A percentile compares a stretch with the other conserved stretches of the same genome.
Conservation (phyloP, 1,140 invertebrate species). For the Drosophila funebris region DNA sequence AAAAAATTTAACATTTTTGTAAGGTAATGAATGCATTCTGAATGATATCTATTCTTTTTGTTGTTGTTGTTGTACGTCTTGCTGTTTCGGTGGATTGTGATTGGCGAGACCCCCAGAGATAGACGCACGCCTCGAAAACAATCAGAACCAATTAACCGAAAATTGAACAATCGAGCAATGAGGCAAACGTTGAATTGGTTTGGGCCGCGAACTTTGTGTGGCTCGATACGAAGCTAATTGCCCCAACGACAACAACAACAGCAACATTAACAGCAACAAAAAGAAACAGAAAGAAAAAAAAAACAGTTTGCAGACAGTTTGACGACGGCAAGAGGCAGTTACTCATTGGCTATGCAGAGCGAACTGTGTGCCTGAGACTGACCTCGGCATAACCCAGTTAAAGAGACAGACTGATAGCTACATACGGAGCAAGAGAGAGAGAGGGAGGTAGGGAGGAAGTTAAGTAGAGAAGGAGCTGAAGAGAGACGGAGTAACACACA, state of each 20-base stretch:
- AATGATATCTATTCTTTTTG: background rate
- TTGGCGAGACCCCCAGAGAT: background rate
- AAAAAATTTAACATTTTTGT: too few relatives aligned
- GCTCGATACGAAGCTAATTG: constrained; percentile 63
- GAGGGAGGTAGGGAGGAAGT: background rate
- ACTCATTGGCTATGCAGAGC: constrained; percentile 65
- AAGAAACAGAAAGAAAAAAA: background rate
- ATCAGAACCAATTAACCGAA: constrained; percentile 81
- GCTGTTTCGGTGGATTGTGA: background rate
- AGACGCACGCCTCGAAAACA: constrained; percentile 73
- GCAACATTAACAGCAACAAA: background rate
- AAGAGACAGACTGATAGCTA: background rate
- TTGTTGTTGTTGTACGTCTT: background rate
- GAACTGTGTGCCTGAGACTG: constrained; percentile 38
- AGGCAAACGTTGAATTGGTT: constrained; percentile 42
- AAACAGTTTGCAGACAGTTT: constrained; percentile 65
- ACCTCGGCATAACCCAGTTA: constrained; percentile 54
- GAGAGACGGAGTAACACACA: constrained; percentile 9
- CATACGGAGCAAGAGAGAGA: background rate
- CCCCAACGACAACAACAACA: constrained; percentile 53
- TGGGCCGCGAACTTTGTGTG: constrained; percentile 35
- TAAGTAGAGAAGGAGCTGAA: background rate
- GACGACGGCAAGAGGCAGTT: constrained; percentile 53
- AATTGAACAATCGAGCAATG: constrained; percentile 73
- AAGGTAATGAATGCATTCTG: too few relatives aligned